Base-by-base conservation (phyloP, 2,797 vertebrate species). In the Clarias pachynema region DNA sequence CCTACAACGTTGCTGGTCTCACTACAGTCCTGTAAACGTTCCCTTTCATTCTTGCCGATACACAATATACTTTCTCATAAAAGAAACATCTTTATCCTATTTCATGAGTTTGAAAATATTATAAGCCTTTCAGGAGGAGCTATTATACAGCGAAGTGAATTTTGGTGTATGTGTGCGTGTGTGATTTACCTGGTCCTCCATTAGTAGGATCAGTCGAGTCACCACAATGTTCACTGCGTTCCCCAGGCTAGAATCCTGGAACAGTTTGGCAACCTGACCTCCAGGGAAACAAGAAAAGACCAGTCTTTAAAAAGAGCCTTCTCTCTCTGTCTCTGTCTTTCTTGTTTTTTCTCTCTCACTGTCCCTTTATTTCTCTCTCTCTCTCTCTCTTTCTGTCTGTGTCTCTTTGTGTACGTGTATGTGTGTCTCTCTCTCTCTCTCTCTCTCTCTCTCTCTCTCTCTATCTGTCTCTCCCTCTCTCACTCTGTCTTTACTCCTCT, bases 221-320 rank as follows among this genome's bases (percentile, higher is more conserved):
- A 99, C 98, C 69, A 99, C 96, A 69, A 99, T 98, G 92, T 98
- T 98, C 92, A 99, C 96, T 95, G 96, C 97, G 92, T 97, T 99
- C 94, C 98, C 98, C 96, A 99, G 97, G 96, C 98, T 99, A 86
- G 98, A 99, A 97, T 99, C 98, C 96, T 99, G 98, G 97, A 99
- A 99, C 97, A 99, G 98, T 99, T 99, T 99, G 97, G 98, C 97
- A 99, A 99, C 98, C 98, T 99, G 98, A 99, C 98, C 98, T 99
- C 98, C 98, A 99, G 97, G 96, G 97, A 99, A 99, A 98, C 96
- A 99, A 99, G 96, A 97, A 97, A 98, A 97, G 95, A 96, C 93
- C 96, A 98, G 97, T 99, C 97, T 99, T 98, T 99, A 98, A 97
- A 95, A 91, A 92, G 89, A 91, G 84, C 82, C 87, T 82, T n/a